A percentile compares a stretch with the other conserved stretches of the same genome.
Conservation (phyloP, 2,113 vertebrate genomes). For the Cepphus grylle region DNA sequence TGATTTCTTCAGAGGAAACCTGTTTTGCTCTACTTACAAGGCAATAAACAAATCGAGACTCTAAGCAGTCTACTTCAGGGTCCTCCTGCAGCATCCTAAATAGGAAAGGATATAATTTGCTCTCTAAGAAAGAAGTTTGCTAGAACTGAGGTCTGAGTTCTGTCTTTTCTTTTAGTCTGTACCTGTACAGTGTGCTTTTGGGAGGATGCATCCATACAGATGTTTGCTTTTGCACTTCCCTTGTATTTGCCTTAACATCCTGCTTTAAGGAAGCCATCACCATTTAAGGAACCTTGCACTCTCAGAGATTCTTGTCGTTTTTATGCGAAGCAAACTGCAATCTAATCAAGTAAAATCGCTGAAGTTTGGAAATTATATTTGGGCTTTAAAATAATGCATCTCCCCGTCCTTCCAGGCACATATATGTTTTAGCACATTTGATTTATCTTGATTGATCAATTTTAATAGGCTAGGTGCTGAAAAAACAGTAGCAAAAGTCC, state of each 20-base stretch:
- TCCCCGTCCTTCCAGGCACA: neutral
- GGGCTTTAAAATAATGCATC: neutral
- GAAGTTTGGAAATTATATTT: neutral
- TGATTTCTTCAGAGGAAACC: neutral
- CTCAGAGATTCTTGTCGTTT: neutral
- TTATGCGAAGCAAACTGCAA: neutral
- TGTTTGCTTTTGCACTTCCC: neutral
- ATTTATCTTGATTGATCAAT: neutral
- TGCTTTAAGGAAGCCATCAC: fast-evolving
- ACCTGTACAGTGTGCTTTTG: neutral
- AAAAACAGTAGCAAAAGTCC: neutral
- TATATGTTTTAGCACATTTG: neutral
- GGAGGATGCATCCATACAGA: neutral
- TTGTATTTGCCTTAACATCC: neutral
- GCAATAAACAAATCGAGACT: neutral
- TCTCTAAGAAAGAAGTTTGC: neutral
- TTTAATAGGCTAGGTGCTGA: neutral
- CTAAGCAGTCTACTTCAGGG: neutral
- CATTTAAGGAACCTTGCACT: neutral
- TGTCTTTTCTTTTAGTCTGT: neutral
- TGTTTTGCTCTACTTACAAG: neutral
- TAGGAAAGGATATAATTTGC: neutral
- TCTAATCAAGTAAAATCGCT: neutral
- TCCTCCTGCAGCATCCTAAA: neutral
- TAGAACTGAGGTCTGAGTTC: neutral